phyloP scores from a whole-genome alignment of 2,888 invertebrate genomes.

The Patella ulyssiponensis region DNA sequence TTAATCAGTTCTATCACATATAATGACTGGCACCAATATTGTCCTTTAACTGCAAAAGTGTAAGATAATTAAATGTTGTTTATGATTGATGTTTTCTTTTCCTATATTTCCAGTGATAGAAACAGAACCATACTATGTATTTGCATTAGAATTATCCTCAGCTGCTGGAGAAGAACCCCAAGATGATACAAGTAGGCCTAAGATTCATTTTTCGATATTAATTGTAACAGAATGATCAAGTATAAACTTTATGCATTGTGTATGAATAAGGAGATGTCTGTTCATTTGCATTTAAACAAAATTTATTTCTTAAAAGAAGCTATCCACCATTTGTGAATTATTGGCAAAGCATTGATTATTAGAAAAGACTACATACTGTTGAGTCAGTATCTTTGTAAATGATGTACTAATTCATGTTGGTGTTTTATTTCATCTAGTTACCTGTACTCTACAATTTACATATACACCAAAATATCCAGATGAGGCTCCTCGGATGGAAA shows the following conservation, averaged over 20 bases:
- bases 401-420: not conserved
- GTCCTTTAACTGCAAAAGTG: no score
- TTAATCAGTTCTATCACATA: no score
- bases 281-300: no score
- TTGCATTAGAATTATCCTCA: conserved; percentile 86
- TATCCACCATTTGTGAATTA: no score
- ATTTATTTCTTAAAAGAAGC: no score
- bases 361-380: not conserved
- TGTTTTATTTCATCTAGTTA: conserved; percentile 70
- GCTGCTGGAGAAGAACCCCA: conserved; percentile 44
- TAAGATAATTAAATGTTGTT: no score
- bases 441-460: conserved; percentile 85
- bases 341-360: not conserved
- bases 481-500: conserved; percentile 84
- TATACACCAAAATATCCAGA: conserved; percentile 93
- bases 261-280: no score
- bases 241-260: no score
- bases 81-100: conserved; percentile 42
- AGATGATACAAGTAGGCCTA: conserved; percentile 39
- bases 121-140: conserved; percentile 82
- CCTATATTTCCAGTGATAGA: conserved; percentile 78
- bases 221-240: not conserved
- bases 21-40: no score
- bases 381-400: not conserved
- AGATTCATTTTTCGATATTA: not conserved